Conservation (phyloP, 2,113 vertebrate genomes). For the Cygnus buccinator region DNA sequence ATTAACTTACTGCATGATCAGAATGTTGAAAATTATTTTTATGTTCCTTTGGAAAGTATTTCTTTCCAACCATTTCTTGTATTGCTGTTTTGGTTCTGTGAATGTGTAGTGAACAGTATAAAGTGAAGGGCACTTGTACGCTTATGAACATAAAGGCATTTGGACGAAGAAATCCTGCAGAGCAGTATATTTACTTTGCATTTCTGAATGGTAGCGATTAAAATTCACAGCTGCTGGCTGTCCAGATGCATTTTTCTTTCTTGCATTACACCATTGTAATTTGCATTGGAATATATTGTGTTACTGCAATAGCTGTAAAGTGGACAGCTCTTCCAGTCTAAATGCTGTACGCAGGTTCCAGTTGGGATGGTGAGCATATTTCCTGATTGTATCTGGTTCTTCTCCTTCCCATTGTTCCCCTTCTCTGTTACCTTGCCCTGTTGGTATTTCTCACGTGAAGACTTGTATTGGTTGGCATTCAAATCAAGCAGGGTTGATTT, state of each 20-base stretch:
- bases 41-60: constrained; percentile 14
- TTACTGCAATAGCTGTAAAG: constrained; percentile 53
- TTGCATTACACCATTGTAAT: constrained; percentile 57
- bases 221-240: constrained; percentile 67
- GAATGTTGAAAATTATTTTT: constrained; percentile 1
- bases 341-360: constrained; percentile 5
- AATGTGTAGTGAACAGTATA: neutral
- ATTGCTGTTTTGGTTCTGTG: neutral
- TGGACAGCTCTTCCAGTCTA: constrained; percentile 47
- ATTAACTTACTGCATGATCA: neutral
- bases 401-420: neutral
- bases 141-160: neutral
- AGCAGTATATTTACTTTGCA: constrained; percentile 42
- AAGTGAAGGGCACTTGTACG: neutral
- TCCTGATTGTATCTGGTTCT: constrained; percentile 32
- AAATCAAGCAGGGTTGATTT: constrained; percentile 22
- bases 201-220: constrained; percentile 59
- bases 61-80: neutral
- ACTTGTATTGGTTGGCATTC: constrained; percentile 46
- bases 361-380: constrained; percentile 15
- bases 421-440: neutral
- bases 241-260: constrained; percentile 67
- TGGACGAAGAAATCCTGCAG: constrained; percentile 35
- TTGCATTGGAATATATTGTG: constrained; percentile 59
- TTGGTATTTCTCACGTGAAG: constrained; percentile 51